Conservation (phyloP, 2,797 vertebrate genomes). For the Tinamus major region DNA sequence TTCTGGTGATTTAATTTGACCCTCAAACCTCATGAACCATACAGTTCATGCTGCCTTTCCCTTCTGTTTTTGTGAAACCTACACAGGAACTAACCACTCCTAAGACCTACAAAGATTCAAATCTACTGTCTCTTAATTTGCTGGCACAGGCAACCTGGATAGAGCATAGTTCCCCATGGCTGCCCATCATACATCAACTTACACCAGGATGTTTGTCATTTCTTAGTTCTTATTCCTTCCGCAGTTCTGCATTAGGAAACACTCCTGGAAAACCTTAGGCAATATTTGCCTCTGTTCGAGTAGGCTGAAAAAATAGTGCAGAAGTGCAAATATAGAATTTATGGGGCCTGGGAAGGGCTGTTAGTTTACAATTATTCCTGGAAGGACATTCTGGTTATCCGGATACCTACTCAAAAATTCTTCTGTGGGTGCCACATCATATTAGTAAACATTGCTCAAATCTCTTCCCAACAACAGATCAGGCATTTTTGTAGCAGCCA, state of each 20-base stretch:
- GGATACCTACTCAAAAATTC: not conserved
- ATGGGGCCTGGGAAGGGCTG: not conserved
- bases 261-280: not conserved
- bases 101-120: too few species aligned
- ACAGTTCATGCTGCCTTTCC: not conserved
- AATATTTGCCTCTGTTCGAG: not conserved
- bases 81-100: not conserved
- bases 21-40: too few species aligned
- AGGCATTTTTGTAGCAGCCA: not conserved
- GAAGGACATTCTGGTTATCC: not conserved
- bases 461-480: not conserved
- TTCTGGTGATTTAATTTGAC: not conserved
- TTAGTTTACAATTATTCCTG: not conserved
- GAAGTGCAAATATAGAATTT: not conserved
- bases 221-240: not conserved
- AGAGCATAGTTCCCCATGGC: not conserved
- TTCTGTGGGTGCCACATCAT: not conserved
- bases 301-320: not conserved
- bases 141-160: not conserved
- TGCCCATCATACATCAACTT: not conserved
- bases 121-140: not conserved
- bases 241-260: not conserved
- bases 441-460: not conserved
- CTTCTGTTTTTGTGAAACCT: not conserved
- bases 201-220: not conserved